phyloP scores from a whole-genome alignment of 2,113 vertebrate species.

The Gobio gobio region DNA sequence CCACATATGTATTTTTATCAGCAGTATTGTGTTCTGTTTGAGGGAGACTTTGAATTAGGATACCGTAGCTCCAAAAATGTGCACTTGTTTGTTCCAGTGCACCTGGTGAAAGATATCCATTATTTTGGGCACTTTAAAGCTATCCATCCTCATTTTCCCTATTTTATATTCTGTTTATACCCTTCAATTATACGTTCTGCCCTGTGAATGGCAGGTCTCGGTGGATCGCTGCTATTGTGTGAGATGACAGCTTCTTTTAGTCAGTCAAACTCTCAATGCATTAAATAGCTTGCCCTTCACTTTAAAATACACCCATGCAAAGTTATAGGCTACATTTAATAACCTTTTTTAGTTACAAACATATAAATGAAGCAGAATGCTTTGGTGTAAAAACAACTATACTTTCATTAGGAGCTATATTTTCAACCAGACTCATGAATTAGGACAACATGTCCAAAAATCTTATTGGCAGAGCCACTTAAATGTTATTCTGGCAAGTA shows the following conservation, averaged over 20 bases:
- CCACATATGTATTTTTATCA: constrained; percentile 7
- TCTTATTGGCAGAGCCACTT: background rate
- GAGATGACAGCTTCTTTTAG: constrained; percentile 47
- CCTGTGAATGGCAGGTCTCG: constrained; percentile 58
- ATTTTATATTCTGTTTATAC: constrained; percentile 34
- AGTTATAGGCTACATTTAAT: constrained; percentile 3
- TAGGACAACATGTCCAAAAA: background rate
- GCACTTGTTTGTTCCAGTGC: constrained; percentile 19
- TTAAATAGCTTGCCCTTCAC: constrained; percentile 36
- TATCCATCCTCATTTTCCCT: background rate
- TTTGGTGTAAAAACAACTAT: background rate
- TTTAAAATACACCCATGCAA: constrained; percentile 30
- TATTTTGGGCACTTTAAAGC: background rate
- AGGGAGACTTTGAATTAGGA: background rate
- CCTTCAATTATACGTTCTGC: constrained; percentile 46
- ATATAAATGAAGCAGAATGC: background rate
- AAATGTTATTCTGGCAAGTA: constrained; percentile 10
- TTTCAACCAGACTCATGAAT: constrained; percentile 12
- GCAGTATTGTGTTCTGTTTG: constrained; percentile 27
- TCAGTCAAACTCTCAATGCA: constrained; percentile 39
- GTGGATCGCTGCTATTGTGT: constrained; percentile 55
- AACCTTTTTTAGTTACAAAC: background rate
- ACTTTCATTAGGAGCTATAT: background rate
- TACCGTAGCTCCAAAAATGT: background rate
- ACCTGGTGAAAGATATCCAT: background rate